These are phyloP conservation scores for Desmophyllum pertusum DNA, from an alignment of 92 coral and sea anemone genomes.

Conservation along the genomic window DNA sequence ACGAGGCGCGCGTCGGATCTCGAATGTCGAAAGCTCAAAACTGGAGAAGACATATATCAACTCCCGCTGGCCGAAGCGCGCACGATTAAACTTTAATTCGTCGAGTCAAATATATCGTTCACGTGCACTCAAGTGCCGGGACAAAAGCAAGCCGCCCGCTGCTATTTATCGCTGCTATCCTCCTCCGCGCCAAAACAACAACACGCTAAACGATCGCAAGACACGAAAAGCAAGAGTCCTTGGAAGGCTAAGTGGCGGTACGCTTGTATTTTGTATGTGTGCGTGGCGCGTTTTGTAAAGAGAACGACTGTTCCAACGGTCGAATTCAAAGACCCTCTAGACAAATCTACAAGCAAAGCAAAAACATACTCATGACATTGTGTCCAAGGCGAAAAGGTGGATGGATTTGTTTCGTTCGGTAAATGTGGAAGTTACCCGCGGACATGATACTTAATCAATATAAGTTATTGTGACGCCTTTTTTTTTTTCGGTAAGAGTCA, in stretches of 20 bases:
- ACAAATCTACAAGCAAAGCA: slow-evolving; percentile 71
- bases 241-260: slow-evolving; percentile 47
- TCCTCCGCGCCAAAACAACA: slow-evolving; percentile 50
- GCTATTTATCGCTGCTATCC: no score
- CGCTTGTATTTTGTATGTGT: slow-evolving; percentile 79
- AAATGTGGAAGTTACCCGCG: slow-evolving; percentile 79
- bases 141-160: no score
- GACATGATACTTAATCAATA: slow-evolving; percentile 87
- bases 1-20: slow-evolving; percentile 12
- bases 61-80: slow-evolving; percentile 14
- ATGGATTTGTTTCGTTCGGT: slow-evolving; percentile 76
- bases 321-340: slow-evolving; percentile 82
- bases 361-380: slow-evolving; percentile 72
- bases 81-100: neutral
- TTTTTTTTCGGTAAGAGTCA: no score
- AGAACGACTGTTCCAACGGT: slow-evolving; percentile 68
- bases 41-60: slow-evolving; percentile 44
- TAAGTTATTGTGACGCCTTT: slow-evolving; percentile 92
- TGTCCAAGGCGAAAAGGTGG: slow-evolving; percentile 61
- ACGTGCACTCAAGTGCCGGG: no score
- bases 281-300: slow-evolving; percentile 83
- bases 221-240: slow-evolving; percentile 78
- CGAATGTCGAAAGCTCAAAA: slow-evolving; percentile 24
- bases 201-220: slow-evolving; percentile 33
- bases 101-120: slow-evolving; percentile 50